Conservation (phyloP, 1,140 invertebrate species). For the Eurytemora carolleeae region DNA sequence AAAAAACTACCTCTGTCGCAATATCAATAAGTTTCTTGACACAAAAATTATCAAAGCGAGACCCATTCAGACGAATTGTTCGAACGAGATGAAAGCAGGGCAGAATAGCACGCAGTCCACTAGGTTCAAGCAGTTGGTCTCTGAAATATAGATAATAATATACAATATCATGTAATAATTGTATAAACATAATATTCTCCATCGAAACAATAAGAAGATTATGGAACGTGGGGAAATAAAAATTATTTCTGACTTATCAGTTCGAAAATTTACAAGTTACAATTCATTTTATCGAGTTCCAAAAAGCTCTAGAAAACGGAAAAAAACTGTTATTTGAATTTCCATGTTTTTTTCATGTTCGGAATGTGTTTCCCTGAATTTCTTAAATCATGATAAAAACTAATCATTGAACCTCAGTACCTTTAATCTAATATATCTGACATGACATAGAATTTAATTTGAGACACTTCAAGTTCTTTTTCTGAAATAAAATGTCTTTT, state of each 20-base stretch:
- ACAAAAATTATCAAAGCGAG: background rate
- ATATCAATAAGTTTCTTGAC: background rate
- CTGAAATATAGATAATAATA: background rate
- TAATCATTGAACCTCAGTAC: no score
- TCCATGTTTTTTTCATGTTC: no score
- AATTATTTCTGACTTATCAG: background rate
- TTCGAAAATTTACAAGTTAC: no score
- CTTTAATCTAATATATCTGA: no score
- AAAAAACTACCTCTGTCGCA: background rate
- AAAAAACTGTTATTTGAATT: background rate
- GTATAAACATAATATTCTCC: background rate
- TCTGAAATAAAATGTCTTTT: no score
- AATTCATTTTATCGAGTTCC: background rate
- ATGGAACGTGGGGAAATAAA: background rate
- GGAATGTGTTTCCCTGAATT: no score
- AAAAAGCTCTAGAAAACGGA: background rate
- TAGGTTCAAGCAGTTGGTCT: background rate
- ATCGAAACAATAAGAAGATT: background rate
- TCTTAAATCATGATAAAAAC: no score
- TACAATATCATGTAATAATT: background rate
- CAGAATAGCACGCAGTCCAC: background rate
- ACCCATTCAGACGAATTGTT: background rate
- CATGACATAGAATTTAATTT: no score
- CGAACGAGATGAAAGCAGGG: background rate
- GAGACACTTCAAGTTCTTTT: no score